These are phyloP conservation scores for Campoplex nolae DNA, from an alignment of 2,888 invertebrate species.

Conservation along the genomic window DNA sequence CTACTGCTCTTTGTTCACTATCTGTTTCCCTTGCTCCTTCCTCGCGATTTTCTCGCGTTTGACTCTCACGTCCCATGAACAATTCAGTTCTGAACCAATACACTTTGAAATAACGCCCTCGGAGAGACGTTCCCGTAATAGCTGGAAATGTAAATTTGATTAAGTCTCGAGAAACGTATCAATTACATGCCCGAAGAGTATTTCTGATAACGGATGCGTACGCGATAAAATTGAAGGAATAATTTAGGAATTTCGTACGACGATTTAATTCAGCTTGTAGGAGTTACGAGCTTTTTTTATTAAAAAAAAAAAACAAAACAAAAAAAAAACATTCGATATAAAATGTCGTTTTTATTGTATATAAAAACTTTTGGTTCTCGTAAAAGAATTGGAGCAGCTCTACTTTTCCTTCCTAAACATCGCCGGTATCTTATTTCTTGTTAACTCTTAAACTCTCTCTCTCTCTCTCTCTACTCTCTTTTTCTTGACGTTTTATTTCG, in stretches of 20 bases:
- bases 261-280: not conserved
- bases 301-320: too few relatives aligned
- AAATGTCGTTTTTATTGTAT: not conserved
- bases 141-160: constrained; percentile 58
- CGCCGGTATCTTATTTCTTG: not conserved
- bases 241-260: constrained; percentile 31
- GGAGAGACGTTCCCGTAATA: constrained; percentile 49
- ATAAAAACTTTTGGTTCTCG: not conserved
- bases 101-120: constrained; percentile 37
- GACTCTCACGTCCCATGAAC: constrained; percentile 28
- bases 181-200: constrained; percentile 32
- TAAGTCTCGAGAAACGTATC: constrained; percentile 37
- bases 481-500: constrained; percentile 67
- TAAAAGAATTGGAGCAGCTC: not conserved
- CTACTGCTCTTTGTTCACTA: constrained; percentile 31
- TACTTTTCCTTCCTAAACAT: not conserved
- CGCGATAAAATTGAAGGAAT: constrained; percentile 23
- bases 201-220: constrained; percentile 30
- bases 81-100: constrained; percentile 53
- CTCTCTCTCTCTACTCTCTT: constrained; percentile 24
- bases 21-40: constrained; percentile 24
- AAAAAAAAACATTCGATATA: not conserved
- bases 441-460: not conserved
- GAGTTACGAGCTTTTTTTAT: too few relatives aligned
- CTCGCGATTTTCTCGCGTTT: constrained; percentile 33